phyloP scores from a whole-genome alignment of 2,888 invertebrate genomes.

The Empis stercorea region DNA sequence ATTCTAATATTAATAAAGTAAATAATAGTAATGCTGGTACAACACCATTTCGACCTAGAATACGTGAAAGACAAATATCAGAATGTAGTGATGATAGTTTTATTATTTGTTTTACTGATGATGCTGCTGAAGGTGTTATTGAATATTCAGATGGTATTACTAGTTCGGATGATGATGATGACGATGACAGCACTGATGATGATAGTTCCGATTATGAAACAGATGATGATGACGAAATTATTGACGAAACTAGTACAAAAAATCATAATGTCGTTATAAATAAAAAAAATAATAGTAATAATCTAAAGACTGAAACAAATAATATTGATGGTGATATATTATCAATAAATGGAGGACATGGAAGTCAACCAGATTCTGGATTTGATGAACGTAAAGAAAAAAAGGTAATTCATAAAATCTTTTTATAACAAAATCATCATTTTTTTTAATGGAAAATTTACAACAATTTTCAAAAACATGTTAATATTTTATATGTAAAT shows the following conservation, averaged over 20 bases:
- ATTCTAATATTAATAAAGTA: background rate
- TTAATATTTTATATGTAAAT: too few relatives aligned
- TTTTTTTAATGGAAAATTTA: too few relatives aligned
- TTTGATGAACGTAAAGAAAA: slow-evolving; percentile 15
- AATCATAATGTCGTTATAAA: slow-evolving; percentile 3
- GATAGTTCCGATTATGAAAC: slow-evolving; percentile 6
- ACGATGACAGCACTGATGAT: slow-evolving; percentile 4
- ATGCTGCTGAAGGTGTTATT: slow-evolving; percentile 12
- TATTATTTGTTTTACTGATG: slow-evolving; percentile 17
- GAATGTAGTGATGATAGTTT: slow-evolving; percentile 22
- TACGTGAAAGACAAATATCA: slow-evolving; percentile 16
- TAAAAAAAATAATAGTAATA: slow-evolving; percentile 5
- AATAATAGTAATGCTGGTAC: background rate
- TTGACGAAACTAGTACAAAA: slow-evolving; percentile 9
- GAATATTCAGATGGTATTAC: slow-evolving; percentile 2
- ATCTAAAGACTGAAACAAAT: slow-evolving; percentile 6
- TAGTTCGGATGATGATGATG: slow-evolving; percentile 4
- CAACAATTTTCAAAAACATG: too few relatives aligned
- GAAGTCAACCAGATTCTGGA: slow-evolving; percentile 17
- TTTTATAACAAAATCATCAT: background rate
- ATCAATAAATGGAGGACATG: background rate
- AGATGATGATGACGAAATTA: slow-evolving; percentile 8
- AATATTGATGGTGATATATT: slow-evolving; percentile 1
- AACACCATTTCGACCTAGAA: background rate
- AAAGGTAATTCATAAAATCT: slow-evolving; percentile 14